Evolutionary conservation across 2,797 vertebrate genomes (phyloP).

Genomic region (Bryconaethiops microstoma): DNA sequence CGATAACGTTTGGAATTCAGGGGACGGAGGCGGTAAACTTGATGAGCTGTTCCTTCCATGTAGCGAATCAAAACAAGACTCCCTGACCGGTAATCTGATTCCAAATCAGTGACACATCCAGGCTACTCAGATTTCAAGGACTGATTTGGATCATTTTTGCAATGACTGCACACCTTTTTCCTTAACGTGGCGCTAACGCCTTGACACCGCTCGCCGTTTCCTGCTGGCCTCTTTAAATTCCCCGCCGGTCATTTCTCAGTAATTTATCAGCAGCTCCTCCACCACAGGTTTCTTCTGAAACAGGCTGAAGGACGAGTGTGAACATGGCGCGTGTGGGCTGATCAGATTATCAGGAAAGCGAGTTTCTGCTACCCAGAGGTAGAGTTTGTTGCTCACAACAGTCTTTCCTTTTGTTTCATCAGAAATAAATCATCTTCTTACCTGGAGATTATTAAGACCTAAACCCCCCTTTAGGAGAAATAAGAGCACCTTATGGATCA

Average conservation of each 20-base stretch:
- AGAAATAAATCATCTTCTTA: too few relatives aligned
- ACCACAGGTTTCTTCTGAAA: conserved; percentile 27
- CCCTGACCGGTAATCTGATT: too few relatives aligned
- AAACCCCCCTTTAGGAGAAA: too few relatives aligned
- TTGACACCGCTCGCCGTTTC: background rate
- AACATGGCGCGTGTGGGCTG: background rate
- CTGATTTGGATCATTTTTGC: background rate
- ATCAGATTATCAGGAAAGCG: conserved; percentile 1
- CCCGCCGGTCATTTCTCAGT: conserved; percentile 18
- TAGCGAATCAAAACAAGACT: too few relatives aligned
- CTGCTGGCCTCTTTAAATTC: conserved; percentile 4
- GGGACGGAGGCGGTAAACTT: too few relatives aligned
- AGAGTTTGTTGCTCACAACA: too few relatives aligned
- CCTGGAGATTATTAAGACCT: too few relatives aligned
- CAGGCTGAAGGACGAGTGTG: background rate
- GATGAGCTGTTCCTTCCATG: too few relatives aligned
- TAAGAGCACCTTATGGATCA: too few relatives aligned
- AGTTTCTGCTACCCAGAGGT: too few relatives aligned
- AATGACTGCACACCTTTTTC: background rate
- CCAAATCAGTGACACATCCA: background rate
- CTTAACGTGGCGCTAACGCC: background rate
- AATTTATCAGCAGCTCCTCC: background rate
- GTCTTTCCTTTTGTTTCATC: too few relatives aligned
- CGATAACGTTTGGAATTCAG: background rate
- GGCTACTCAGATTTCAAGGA: too few relatives aligned